Evolutionary conservation across 2,113 vertebrate genomes (phyloP).

Genomic region (Anhinga rufa): DNA sequence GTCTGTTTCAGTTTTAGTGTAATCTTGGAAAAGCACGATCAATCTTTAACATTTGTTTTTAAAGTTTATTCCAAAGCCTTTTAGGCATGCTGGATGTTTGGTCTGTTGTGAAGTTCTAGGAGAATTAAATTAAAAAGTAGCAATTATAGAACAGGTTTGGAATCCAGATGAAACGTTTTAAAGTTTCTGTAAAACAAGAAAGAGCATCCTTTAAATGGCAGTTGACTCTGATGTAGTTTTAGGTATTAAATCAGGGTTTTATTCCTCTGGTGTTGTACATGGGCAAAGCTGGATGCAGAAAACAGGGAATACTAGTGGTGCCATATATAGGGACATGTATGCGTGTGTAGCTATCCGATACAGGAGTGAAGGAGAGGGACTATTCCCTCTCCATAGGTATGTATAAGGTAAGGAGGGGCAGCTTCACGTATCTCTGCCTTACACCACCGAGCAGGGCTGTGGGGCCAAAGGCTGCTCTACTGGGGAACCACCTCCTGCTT

Average conservation of each 20-base stretch:
- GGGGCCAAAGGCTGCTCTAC: neutral
- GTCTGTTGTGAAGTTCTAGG: neutral
- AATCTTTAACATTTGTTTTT: constrained; percentile 24
- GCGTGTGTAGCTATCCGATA: neutral
- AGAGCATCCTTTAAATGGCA: neutral
- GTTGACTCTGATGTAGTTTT: neutral
- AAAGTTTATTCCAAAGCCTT: neutral
- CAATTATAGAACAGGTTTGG: neutral
- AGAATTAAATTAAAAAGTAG: neutral
- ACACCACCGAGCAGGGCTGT: neutral
- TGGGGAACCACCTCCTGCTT: neutral
- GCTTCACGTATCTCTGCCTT: neutral
- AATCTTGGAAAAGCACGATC: neutral
- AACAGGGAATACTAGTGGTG: neutral
- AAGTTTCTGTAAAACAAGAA: neutral
- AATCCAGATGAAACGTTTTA: neutral
- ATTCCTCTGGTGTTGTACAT: neutral
- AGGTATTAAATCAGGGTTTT: neutral
- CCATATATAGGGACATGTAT: fast-evolving
- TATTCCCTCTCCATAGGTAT: neutral
- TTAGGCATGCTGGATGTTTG: neutral
- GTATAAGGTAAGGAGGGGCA: neutral
- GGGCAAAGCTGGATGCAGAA: neutral
- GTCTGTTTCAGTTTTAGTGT: constrained; percentile 7
- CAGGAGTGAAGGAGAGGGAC: neutral